Base-by-base conservation (phyloP, 2,113 vertebrate genomes). In the Barbus barbus region DNA sequence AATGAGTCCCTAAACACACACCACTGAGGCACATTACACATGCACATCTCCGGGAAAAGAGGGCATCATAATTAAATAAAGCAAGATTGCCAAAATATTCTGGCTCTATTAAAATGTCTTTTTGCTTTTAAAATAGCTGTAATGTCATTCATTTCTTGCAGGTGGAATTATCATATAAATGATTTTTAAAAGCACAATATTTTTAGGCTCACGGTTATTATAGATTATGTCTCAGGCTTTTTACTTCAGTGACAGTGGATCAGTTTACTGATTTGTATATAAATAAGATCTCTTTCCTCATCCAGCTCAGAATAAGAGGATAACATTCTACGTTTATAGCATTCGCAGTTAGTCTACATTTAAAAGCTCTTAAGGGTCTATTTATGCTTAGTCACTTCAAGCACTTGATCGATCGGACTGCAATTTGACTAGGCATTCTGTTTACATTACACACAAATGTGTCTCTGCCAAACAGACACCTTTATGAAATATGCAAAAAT, bases 41-140 rank as follows among this genome's bases (percentile, higher is more conserved):
- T 5, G 3, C 46, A 48, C 69, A 75, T 36, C 33, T 38, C 60
- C 46, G 51, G 67, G 56, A 58, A 33, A 26, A 36, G 24, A 65
- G 38, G 63, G 63, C 13, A 89, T 58, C 44, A 74, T 73, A 74
- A 63, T 82, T 78, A 85, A 85, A 73, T 56, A 36, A 51, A 76
- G 53, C 80, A 78, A 71, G 36, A 36, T 71, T 22, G 28, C 69
- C 60, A 22, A 72, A 58, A 83, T 26, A 75, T 41, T 36, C 48
- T 31, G 31, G 6, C 46, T 74, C 41, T 38, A 38, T 6, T 38
- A 74, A 44, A n/a, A n/a, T n/a, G n/a, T n/a, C n/a, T n/a, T n/a
- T n/a, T n/a, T n/a, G n/a, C n/a, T n/a, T n/a, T n/a, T n/a, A n/a
- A n/a, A 48, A 51, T 53, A 63, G 31, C 44, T 48, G 56, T 82